These are phyloP conservation scores for Adoxophyes honmai DNA, from an alignment of 1,140 invertebrate species.

Conservation along the genomic window DNA sequence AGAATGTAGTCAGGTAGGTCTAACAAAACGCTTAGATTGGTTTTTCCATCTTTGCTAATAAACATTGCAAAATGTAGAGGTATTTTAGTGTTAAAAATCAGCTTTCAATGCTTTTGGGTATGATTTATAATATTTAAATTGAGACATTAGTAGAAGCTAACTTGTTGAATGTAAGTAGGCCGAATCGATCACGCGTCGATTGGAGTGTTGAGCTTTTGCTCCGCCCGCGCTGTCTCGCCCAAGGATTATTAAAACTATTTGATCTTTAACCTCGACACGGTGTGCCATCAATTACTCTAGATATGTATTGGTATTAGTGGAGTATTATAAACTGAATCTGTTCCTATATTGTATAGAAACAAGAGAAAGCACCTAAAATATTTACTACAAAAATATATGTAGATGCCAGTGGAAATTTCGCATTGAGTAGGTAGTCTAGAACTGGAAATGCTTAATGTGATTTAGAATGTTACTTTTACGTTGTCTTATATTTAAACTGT, in stretches of 20 bases:
- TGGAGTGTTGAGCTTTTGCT: conserved; percentile 30
- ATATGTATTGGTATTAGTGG: background rate
- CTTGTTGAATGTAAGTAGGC: conserved; percentile 32
- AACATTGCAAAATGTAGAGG: no score
- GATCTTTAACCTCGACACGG: conserved; percentile 32
- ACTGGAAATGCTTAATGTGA: no score
- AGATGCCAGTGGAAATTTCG: background rate
- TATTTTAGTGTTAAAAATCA: no score
- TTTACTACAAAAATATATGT: background rate
- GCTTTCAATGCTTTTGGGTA: no score
- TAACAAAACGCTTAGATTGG: no score
- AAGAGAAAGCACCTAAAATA: background rate
- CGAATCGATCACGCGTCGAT: conserved; percentile 42
- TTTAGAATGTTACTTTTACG: no score
- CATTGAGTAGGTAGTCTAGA: background rate
- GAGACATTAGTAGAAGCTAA: conserved; percentile 1
- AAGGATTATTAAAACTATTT: conserved; percentile 36
- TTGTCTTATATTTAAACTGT: background rate
- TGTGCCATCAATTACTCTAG: background rate
- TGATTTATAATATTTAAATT: conserved; percentile 2
- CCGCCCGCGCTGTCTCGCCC: conserved; percentile 3
- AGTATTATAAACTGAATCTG: background rate
- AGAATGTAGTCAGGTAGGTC: no score
- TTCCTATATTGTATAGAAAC: background rate
- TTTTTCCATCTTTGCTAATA: no score